Percentiles rank a stretch among this genome's conserved stretches.
phyloP scores from a whole-genome alignment of 2,797 vertebrate species.

The Myripristis jacobus region DNA sequence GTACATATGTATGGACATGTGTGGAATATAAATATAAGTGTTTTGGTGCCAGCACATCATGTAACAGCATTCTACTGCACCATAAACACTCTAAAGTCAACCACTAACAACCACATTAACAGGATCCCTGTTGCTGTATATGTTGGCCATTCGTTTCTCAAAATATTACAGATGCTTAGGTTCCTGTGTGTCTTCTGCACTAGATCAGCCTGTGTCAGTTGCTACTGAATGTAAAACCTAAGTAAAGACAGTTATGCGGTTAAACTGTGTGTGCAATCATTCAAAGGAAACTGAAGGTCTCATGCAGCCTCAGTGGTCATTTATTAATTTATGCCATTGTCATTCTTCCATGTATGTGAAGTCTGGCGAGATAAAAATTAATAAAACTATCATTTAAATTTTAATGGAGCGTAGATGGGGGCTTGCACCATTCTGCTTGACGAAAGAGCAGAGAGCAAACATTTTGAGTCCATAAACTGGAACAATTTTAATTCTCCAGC shows the following conservation, averaged over 20 bases:
- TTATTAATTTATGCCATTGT: constrained; percentile 12
- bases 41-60: constrained; percentile 14
- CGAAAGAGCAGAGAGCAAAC: constrained; percentile 50
- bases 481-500: constrained; percentile 64
- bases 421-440: constrained; percentile 36
- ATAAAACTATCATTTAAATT: constrained; percentile 50
- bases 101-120: constrained; percentile 7
- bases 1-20: constrained; percentile 15
- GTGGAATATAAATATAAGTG: constrained; percentile 27
- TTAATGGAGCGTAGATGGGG: constrained; percentile 38
- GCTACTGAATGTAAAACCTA: constrained; percentile 14
- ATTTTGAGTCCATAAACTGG: constrained; percentile 56
- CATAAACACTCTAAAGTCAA: not conserved
- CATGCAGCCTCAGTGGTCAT: constrained; percentile 16
- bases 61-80: constrained; percentile 12
- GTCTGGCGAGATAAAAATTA: constrained; percentile 41
- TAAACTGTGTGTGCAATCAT: constrained; percentile 40
- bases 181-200: constrained; percentile 13
- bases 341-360: constrained; percentile 22
- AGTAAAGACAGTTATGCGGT: constrained; percentile 31
- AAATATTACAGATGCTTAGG: constrained; percentile 25
- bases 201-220: constrained; percentile 18
- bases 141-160: constrained; percentile 22
- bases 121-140: constrained; percentile 1
- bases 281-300: constrained; percentile 11